Base-by-base conservation (phyloP, 2,888 invertebrate species). In the Bellardia bayeri region DNA sequence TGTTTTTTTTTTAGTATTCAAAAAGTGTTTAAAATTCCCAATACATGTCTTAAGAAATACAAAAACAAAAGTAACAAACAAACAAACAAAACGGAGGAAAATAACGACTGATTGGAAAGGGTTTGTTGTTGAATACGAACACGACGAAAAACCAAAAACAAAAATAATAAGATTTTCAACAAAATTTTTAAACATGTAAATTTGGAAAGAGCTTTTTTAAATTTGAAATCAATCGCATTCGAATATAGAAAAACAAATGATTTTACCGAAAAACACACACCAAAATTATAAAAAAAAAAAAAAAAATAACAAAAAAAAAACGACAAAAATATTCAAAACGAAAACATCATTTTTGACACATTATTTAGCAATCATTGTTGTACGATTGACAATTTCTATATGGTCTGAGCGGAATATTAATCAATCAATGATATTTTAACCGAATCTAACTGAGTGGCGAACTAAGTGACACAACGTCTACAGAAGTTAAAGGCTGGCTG, bases 341-440 rank as follows among this genome's bases (percentile, higher is more conserved):
- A 80, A 85, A 82, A 88, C 87, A 87, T 85, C 79, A 89, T 90
- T 90, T 88, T 88, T 88, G 88, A 88, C 88, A 88, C 88, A 88
- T 88, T 88, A 88, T 88, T 88, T 88, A 85, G 85, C 88, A 88
- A 88, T 88, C 86, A 86, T 82, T 78, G 87, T 79, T 85, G 87
- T 87, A 87, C 87, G 82, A 85, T 87, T 87, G 85, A 87, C 87
- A 87, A 87, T 87, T 87, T 85, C 33, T 79, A 79, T 56, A 75
- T 51, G 8, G 13, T 72, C 68, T 87, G 87, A 85, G 45, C n/a
- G 42, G 87, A 87, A 87, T 87, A 85, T 40, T 78, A 85, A 87
- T n/a, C n/a, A 83, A 69, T 37, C 23, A 75, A 42, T 75, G 54
- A 69, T 72, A 82, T 68, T 64, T 79, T 45, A 63, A 54, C 23